These are phyloP conservation scores for Amphimedon queenslandica DNA, from an alignment of 37 sponge, comb jelly and placozoan genomes.

Conservation along the genomic window DNA sequence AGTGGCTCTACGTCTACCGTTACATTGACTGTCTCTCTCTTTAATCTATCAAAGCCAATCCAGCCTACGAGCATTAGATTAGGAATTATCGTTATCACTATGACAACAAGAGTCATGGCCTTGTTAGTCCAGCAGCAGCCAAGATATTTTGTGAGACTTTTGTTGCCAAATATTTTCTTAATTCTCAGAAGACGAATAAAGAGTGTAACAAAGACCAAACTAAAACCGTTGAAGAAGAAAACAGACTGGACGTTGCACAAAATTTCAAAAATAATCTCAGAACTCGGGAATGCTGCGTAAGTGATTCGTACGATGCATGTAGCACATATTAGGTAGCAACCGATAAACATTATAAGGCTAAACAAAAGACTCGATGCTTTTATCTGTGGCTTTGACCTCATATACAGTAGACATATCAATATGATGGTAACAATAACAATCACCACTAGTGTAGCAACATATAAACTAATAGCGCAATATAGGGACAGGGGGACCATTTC, in stretches of 20 bases:
- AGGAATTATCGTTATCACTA: neutral
- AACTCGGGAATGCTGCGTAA: neutral
- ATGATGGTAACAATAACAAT: neutral
- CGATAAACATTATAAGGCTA: constrained; percentile 21
- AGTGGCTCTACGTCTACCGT: neutral
- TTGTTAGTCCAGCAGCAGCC: neutral
- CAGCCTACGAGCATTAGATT: neutral
- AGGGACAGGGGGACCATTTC: neutral
- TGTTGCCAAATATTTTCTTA: constrained; percentile 1
- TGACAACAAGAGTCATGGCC: neutral
- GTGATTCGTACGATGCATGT: neutral
- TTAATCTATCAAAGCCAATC: neutral
- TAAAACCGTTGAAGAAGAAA: neutral
- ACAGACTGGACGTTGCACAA: neutral
- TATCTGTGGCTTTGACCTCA: constrained; percentile 16
- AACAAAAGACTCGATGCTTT: constrained; percentile 23
- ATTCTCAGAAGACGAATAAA: constrained; percentile 6
- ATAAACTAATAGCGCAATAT: neutral
- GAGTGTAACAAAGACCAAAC: constrained; percentile 6
- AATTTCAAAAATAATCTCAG: neutral
- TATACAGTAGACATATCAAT: constrained; percentile 11
- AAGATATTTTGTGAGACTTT: neutral
- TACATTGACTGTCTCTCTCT: neutral
- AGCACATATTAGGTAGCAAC: constrained; percentile 15
- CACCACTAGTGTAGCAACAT: neutral